These are phyloP conservation scores for Dioctria rufipes DNA, from an alignment of 2,888 invertebrate species.

Conservation along the genomic window DNA sequence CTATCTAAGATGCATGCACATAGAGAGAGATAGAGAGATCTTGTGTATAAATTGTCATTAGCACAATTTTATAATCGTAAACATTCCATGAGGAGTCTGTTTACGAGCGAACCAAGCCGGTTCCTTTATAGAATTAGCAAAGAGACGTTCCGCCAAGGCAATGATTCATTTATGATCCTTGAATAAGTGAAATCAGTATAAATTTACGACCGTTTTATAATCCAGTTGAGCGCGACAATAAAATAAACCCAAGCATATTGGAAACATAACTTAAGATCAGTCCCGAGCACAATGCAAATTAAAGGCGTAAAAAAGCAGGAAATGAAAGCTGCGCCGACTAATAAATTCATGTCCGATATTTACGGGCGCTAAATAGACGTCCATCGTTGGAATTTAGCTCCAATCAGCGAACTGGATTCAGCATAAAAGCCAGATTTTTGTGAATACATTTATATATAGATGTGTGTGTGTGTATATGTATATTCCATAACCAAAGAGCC, in stretches of 20 bases:
- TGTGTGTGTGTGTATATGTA: no score
- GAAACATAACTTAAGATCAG: constrained; percentile 37
- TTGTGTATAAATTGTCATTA: no score
- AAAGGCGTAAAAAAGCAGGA: constrained; percentile 4
- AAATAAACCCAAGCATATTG: constrained; percentile 2
- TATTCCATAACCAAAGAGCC: neutral
- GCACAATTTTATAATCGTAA: no score
- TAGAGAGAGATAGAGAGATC: no score
- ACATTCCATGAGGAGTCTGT: no score
- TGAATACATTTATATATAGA: neutral
- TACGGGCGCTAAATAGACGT: constrained; percentile 40
- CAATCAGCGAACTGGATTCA: constrained; percentile 3
- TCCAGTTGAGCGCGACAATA: constrained; percentile 18
- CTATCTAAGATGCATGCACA: no score
- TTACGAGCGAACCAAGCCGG: constrained; percentile 2
- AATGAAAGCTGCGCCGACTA: constrained; percentile 24
- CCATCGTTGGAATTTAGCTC: neutral
- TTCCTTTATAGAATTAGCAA: constrained; percentile 20
- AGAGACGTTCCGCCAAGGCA: neutral
- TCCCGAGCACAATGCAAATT: neutral
- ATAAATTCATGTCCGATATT: constrained; percentile 24
- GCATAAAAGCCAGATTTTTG: neutral
- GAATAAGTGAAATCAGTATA: constrained; percentile 11
- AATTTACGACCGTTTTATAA: constrained; percentile 37
- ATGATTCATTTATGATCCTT: constrained; percentile 36